Evolutionary conservation across 2,797 vertebrate species (phyloP).

Genomic region (Tamandua tetradactyla): DNA sequence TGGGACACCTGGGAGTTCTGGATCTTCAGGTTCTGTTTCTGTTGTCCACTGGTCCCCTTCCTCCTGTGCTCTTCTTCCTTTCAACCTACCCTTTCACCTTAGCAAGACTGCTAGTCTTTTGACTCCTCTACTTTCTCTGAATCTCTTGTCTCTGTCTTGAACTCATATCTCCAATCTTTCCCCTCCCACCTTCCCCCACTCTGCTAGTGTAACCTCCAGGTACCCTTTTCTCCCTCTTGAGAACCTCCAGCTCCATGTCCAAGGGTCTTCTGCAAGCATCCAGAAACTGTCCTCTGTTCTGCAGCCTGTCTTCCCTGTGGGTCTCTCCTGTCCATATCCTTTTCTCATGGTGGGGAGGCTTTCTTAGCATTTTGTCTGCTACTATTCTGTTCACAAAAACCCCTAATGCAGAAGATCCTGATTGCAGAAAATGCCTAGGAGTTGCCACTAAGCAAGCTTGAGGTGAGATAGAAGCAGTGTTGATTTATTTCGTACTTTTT

Average conservation of each 20-base stretch:
- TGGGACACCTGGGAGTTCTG: too few species aligned
- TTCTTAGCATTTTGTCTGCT: background rate
- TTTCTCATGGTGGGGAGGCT: background rate
- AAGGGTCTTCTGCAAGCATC: background rate
- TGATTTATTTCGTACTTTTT: background rate
- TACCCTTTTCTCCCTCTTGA: background rate
- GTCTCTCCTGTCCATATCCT: background rate
- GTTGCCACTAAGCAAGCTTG: background rate
- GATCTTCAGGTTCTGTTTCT: background rate
- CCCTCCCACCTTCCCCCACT: fast-evolving
- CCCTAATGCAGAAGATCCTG: background rate
- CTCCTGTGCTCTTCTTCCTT: background rate
- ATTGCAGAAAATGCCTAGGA: background rate
- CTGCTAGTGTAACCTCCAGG: background rate
- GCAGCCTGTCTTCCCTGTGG: background rate
- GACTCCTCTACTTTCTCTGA: background rate
- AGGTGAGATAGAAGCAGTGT: background rate
- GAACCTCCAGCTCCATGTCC: background rate
- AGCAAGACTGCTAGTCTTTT: background rate
- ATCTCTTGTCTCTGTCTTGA: background rate
- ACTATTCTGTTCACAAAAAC: background rate
- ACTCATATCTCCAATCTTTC: background rate
- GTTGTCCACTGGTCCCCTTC: background rate
- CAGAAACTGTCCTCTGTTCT: too few species aligned
- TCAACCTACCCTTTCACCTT: background rate